These are phyloP conservation scores for Gymnoscopelus braueri DNA, from an alignment of 2,797 vertebrate genomes.

Conservation along the genomic window DNA sequence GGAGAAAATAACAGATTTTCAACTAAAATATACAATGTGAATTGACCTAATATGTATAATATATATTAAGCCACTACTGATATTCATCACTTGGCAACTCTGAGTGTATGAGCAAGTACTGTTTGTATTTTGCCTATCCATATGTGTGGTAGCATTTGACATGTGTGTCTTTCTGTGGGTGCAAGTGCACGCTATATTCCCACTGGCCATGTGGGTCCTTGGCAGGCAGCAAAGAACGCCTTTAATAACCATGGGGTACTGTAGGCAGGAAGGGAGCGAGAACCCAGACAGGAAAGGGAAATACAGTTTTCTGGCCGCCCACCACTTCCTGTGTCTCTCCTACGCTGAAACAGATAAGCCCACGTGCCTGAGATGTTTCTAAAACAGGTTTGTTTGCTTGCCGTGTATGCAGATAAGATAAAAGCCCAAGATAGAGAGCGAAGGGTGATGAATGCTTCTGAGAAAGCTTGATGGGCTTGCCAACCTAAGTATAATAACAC, in stretches of 20 bases:
- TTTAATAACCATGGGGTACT: constrained; percentile 82
- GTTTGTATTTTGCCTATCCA: constrained; percentile 36
- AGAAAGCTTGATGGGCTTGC: constrained; percentile 38
- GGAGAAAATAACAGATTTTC: not conserved
- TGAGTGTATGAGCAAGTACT: constrained; percentile 3
- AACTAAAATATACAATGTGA: too few relatives aligned
- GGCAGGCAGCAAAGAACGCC: constrained; percentile 79
- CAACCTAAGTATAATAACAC: constrained; percentile 10
- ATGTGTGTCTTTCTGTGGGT: constrained; percentile 14
- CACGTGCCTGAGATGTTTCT: constrained; percentile 74
- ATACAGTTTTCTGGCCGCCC: constrained; percentile 84
- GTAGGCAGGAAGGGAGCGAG: constrained; percentile 69
- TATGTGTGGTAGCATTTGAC: not conserved
- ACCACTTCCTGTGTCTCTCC: constrained; percentile 84
- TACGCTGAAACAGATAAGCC: constrained; percentile 63
- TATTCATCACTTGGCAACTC: constrained; percentile 54
- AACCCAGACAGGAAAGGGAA: constrained; percentile 83
- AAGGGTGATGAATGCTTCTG: constrained; percentile 32
- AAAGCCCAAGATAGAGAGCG: constrained; percentile 47
- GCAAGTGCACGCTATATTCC: constrained; percentile 58
- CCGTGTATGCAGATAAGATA: constrained; percentile 57
- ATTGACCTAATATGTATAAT: constrained; percentile 36
- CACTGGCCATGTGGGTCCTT: constrained; percentile 80
- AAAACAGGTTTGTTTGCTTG: constrained; percentile 74
- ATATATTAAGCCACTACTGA: constrained; percentile 60